Conservation (phyloP, 2,797 vertebrate species). For the Vespertilio murinus region DNA sequence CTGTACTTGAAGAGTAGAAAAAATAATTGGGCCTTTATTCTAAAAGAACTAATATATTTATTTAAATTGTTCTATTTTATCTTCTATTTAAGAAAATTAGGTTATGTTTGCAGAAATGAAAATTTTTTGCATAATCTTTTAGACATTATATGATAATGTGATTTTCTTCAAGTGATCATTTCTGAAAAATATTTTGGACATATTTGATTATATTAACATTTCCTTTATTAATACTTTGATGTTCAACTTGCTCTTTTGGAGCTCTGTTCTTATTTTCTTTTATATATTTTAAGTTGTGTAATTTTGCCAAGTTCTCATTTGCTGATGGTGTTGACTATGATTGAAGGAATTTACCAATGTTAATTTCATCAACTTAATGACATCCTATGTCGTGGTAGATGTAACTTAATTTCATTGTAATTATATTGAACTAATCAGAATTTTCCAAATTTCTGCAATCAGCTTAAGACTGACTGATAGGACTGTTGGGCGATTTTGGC, state of each 20-base stretch:
- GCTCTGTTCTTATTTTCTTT: not conserved
- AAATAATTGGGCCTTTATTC: not conserved
- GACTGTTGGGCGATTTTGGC: not conserved
- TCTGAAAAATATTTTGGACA: not conserved
- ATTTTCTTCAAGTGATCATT: not conserved
- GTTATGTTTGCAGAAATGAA: constrained; percentile 1
- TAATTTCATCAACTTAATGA: not conserved
- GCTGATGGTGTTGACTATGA: not conserved
- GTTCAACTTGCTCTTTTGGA: not conserved
- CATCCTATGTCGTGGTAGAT: not conserved
- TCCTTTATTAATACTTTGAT: not conserved
- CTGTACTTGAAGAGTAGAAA: not conserved
- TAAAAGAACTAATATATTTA: not conserved
- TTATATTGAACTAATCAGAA: not conserved
- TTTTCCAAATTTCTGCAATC: not conserved
- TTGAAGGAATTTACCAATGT: not conserved
- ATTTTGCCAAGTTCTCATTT: not conserved
- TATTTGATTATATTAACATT: not conserved
- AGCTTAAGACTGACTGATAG: not conserved
- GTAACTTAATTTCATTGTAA: not conserved
- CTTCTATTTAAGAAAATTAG: not conserved
- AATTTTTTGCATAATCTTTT: not conserved
- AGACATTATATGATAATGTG: not conserved
- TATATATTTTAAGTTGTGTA: not conserved
- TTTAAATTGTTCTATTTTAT: not conserved